Evolutionary conservation across 2,888 invertebrate genomes (phyloP).

Genomic region (Pristionchus japonicus): DNA sequence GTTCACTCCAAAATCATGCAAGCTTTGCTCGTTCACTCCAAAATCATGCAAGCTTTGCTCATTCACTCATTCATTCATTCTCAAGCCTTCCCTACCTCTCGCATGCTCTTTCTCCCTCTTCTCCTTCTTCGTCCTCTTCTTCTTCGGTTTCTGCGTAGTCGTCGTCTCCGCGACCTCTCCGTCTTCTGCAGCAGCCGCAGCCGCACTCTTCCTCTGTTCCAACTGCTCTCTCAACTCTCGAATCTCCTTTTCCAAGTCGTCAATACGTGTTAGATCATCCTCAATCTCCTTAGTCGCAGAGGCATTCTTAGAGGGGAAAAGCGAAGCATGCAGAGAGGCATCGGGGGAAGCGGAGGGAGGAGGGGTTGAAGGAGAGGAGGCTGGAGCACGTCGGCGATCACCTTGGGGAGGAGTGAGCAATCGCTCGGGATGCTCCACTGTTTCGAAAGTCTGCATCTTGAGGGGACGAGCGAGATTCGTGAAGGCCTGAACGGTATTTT

Average conservation of each 20-base stretch:
- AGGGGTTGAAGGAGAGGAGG: background rate
- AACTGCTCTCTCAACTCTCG: background rate
- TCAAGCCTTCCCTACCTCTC: background rate
- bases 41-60: background rate
- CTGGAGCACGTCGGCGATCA: background rate
- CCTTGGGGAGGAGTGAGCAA: slow-evolving; percentile 15
- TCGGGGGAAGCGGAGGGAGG: background rate
- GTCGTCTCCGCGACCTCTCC: background rate
- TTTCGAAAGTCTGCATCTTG: slow-evolving; percentile 44
- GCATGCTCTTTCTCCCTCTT: slow-evolving; percentile 9
- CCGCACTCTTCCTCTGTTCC: background rate
- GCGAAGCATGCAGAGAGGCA: slow-evolving; percentile 13
- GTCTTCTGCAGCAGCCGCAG: background rate
- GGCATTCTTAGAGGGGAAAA: background rate
- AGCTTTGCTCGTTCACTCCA: background rate
- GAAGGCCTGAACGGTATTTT: slow-evolving; percentile 34
- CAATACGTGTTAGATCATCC: slow-evolving; percentile 11
- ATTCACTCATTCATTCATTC: slow-evolving; percentile 1
- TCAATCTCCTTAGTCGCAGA: background rate
- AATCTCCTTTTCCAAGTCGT: background rate
- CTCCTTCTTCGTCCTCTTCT: slow-evolving; percentile 9
- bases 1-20: background rate
- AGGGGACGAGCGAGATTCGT: slow-evolving; percentile 45
- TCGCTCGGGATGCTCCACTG: slow-evolving; percentile 28
- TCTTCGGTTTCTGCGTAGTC: background rate